These are phyloP conservation scores for Drosophila aff. DNA, from an alignment of 1,140 invertebrate genomes.

Conservation along the genomic window DNA sequence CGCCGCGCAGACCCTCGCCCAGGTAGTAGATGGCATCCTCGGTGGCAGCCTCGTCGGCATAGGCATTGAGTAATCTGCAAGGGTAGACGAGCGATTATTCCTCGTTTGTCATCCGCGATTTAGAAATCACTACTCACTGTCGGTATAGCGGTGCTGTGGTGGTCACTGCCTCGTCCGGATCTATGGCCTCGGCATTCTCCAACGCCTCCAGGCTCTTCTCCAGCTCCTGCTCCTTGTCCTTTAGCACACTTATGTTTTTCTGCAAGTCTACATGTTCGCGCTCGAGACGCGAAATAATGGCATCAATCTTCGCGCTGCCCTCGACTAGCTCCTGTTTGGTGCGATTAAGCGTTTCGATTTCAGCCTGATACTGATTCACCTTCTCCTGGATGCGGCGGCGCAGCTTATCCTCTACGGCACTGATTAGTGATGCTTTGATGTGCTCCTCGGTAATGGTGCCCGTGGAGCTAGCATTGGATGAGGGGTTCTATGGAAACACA, in stretches of 20 bases:
- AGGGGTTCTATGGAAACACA: slow-evolving; percentile 52
- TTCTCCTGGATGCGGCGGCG: slow-evolving; percentile 94
- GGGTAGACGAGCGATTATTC: background rate
- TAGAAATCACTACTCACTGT: slow-evolving; percentile 88
- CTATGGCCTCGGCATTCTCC: slow-evolving; percentile 92
- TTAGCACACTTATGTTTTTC: slow-evolving; percentile 92
- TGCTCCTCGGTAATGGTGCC: slow-evolving; percentile 98
- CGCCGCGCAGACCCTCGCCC: slow-evolving; percentile 96
- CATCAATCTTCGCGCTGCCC: slow-evolving; percentile 93
- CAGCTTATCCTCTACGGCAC: slow-evolving; percentile 97
- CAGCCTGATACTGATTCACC: slow-evolving; percentile 95
- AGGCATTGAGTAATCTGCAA: slow-evolving; percentile 94
- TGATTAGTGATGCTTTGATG: slow-evolving; percentile 96
- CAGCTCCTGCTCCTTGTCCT: slow-evolving; percentile 95
- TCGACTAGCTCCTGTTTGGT: slow-evolving; percentile 95
- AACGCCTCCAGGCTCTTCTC: slow-evolving; percentile 92
- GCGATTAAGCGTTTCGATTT: slow-evolving; percentile 94
- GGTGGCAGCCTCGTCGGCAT: slow-evolving; percentile 98
- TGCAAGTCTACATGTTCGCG: slow-evolving; percentile 95
- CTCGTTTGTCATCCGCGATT: too few relatives aligned
- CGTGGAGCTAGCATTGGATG: slow-evolving; percentile 63
- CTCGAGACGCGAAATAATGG: slow-evolving; percentile 92
- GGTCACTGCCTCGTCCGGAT: slow-evolving; percentile 98
- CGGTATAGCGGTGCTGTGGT: slow-evolving; percentile 98
- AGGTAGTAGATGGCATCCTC: slow-evolving; percentile 99